Evolutionary conservation across 2,888 invertebrate genomes (phyloP).

Genomic region (Mythimna pallens): DNA sequence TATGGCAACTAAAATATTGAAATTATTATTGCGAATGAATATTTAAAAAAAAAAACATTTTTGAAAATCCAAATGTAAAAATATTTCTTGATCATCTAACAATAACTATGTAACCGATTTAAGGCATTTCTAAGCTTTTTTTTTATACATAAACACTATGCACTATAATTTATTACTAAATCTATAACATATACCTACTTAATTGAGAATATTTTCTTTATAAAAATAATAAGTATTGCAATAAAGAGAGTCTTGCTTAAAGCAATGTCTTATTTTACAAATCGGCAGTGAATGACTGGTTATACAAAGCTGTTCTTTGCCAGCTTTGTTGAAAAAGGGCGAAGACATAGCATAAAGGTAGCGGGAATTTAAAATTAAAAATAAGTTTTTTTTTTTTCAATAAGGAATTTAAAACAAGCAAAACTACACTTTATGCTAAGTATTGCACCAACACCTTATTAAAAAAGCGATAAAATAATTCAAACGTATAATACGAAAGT

Average conservation of each 20-base stretch:
- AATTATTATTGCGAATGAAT: conserved; percentile 17
- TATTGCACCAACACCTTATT: conserved; percentile 77
- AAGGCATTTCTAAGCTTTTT: conserved; percentile 65
- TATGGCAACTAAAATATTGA: conserved; percentile 20
- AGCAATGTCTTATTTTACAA: conserved; percentile 79
- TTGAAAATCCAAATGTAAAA: conserved; percentile 4
- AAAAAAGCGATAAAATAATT: conserved; percentile 60
- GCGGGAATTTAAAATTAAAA: conserved; percentile 42
- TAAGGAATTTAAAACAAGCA: conserved; percentile 26
- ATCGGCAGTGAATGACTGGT: conserved; percentile 88
- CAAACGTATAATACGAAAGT: conserved; percentile 49
- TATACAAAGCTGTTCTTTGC: conserved; percentile 67
- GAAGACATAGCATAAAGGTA: conserved; percentile 74
- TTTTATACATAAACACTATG: conserved; percentile 49
- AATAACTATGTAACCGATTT: conserved; percentile 50
- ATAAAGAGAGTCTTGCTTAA: conserved; percentile 78
- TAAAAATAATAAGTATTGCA: conserved; percentile 79
- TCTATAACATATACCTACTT: conserved; percentile 59
- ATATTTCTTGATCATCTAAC: conserved; percentile 16
- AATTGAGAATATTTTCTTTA: conserved; percentile 79
- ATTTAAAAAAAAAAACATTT: background rate
- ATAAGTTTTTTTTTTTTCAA: conserved; percentile 13
- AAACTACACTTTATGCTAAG: conserved; percentile 73
- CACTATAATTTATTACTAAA: conserved; percentile 58
- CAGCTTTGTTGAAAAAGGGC: conserved; percentile 68